A percentile compares a stretch with the other conserved stretches of the same genome.
These are phyloP conservation scores for Thaumatotibia leucotreta DNA, from an alignment of 1,140 invertebrate genomes.

Conservation along the genomic window DNA sequence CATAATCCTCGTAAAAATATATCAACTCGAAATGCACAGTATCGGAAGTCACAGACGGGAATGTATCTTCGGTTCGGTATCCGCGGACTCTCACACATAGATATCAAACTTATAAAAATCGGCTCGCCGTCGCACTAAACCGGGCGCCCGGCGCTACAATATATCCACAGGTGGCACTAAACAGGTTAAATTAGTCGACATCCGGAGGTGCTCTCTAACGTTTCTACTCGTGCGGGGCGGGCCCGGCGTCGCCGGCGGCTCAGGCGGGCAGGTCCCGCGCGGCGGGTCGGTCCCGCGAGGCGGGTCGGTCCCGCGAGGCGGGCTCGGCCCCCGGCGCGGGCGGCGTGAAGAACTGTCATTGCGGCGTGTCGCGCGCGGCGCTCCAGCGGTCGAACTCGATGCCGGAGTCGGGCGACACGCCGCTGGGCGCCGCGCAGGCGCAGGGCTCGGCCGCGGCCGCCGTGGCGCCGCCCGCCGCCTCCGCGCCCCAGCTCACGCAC, in stretches of 20 bases:
- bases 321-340: too few species aligned
- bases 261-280: too few species aligned
- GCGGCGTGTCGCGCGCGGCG: conserved; percentile 78
- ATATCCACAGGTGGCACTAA: conserved; percentile 27
- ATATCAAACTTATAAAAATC: conserved; percentile 61
- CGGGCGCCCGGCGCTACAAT: conserved; percentile 23
- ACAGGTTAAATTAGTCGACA: conserved; percentile 12
- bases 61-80: conserved; percentile 51
- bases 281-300: too few species aligned
- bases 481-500: conserved; percentile 38
- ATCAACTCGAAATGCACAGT: conserved; percentile 39
- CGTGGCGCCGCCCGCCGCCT: conserved; percentile 61
- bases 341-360: conserved; percentile 80
- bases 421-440: conserved; percentile 78
- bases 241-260: too few species aligned
- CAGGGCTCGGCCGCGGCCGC: conserved; percentile 64
- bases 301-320: too few species aligned
- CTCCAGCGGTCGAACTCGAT: conserved; percentile 94
- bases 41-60: conserved; percentile 58
- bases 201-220: conserved; percentile 20
- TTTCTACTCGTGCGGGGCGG: too few species aligned
- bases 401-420: conserved; percentile 91
- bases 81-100: conserved; percentile 23
- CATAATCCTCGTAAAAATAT: conserved; percentile 20
- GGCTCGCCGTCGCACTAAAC: conserved; percentile 38